Conservation (phyloP, 1,140 invertebrate species). For the Eriocheir sinensis region DNA sequence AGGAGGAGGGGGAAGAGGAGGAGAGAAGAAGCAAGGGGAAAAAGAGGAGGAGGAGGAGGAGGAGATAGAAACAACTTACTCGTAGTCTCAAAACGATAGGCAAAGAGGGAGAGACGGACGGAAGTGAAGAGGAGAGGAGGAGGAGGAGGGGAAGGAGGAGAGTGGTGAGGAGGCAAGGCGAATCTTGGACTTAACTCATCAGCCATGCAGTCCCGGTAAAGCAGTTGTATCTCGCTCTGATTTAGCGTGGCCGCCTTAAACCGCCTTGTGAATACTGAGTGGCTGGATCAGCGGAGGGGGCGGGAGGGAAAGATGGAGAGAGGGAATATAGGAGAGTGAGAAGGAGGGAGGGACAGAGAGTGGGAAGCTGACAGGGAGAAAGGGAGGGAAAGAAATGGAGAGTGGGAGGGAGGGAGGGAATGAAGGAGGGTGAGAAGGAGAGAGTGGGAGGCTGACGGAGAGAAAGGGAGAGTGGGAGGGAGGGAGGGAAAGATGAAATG, state of each 20-base stretch:
- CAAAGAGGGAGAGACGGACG: no score
- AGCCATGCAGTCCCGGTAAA: background rate
- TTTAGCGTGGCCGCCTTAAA: background rate
- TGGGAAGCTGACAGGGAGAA: no score
- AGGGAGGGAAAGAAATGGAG: no score
- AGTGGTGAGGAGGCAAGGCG: background rate
- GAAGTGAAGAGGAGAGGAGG: background rate
- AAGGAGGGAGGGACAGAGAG: background rate
- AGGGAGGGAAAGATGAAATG: no score
- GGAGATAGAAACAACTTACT: no score
- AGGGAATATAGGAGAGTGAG: background rate
- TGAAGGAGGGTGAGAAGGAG: no score
- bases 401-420: background rate
- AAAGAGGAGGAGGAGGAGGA: no score
- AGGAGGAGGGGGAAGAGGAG: no score
- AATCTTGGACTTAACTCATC: background rate
- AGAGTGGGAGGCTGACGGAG: no score
- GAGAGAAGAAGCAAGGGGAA: no score
- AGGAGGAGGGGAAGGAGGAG: background rate
- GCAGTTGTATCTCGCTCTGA: slow-evolving; percentile 13
- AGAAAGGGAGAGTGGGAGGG: no score
- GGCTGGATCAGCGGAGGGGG: background rate
- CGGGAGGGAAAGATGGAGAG: background rate
- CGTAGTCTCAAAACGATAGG: no score
- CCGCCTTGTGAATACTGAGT: slow-evolving; percentile 3